These are phyloP conservation scores for Piscicola geometra DNA, from an alignment of 2,888 invertebrate genomes.

Conservation along the genomic window DNA sequence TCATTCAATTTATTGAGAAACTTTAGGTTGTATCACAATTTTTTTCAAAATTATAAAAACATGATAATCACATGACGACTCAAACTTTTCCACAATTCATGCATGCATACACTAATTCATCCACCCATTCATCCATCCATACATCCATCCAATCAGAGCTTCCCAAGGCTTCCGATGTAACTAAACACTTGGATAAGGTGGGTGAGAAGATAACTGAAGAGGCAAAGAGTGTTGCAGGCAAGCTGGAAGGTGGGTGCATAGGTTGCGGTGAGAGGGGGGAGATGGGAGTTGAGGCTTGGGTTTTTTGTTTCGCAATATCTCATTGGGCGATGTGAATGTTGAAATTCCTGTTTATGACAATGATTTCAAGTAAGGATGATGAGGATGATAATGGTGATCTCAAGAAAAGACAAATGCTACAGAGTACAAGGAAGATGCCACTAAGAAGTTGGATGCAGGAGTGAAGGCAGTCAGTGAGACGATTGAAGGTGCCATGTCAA, in stretches of 20 bases:
- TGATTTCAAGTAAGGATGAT: too few relatives aligned
- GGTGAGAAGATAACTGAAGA: constrained; percentile 4
- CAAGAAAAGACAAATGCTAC: not conserved
- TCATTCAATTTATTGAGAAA: too few relatives aligned
- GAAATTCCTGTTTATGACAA: too few relatives aligned
- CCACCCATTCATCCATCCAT: too few relatives aligned
- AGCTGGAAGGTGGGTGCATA: constrained; percentile 3
- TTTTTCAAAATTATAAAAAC: not conserved
- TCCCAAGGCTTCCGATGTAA: not conserved
- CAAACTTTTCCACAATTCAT: too few relatives aligned
- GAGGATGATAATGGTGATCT: too few relatives aligned
- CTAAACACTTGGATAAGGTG: not conserved
- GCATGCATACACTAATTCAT: too few relatives aligned
- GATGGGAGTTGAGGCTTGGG: too few relatives aligned
- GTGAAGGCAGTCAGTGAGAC: not conserved
- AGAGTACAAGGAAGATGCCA: constrained; percentile 10
- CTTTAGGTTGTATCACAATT: not conserved
- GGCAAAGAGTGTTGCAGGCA: not conserved
- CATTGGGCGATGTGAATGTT: too few relatives aligned
- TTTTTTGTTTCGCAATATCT: too few relatives aligned
- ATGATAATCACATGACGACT: not conserved
- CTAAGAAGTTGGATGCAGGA: not conserved
- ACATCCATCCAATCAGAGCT: too few relatives aligned
- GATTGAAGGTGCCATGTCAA: constrained; percentile 23
- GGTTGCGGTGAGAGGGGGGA: too few relatives aligned